phyloP scores from a whole-genome alignment of 2,113 vertebrate species.

The Channa argus region DNA sequence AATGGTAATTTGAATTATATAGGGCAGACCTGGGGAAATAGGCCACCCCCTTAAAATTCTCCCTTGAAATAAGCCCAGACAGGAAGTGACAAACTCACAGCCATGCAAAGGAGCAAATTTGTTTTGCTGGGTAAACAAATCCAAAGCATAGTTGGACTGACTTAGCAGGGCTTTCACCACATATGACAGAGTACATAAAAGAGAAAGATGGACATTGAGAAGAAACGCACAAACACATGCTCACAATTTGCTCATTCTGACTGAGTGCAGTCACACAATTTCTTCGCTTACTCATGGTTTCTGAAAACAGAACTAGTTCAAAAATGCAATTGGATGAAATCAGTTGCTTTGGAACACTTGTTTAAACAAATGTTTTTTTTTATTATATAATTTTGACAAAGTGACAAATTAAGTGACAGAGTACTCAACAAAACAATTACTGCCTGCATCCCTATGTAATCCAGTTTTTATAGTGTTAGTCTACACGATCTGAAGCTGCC shows the following conservation, averaged over 20 bases:
- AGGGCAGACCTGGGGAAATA: no score
- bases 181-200: neutral
- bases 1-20: no score
- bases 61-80: slow-evolving; percentile 19
- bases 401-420: no score
- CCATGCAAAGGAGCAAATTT: slow-evolving; percentile 77
- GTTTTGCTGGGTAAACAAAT: slow-evolving; percentile 76
- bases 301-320: slow-evolving; percentile 30
- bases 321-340: slow-evolving; percentile 9
- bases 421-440: no score
- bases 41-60: no score
- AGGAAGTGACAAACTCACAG: slow-evolving; percentile 59
- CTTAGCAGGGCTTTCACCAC: neutral
- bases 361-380: no score
- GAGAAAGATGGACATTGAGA: neutral
- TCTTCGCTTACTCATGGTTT: slow-evolving; percentile 49
- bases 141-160: slow-evolving; percentile 13
- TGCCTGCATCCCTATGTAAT: no score
- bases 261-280: slow-evolving; percentile 38
- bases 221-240: slow-evolving; percentile 46
- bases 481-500: neutral
- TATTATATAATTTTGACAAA: no score
- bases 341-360: no score
- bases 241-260: slow-evolving; percentile 12
- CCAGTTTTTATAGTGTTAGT: no score